Evolutionary conservation across 2,888 invertebrate genomes (phyloP).

Genomic region (Cephus pulcher): DNA sequence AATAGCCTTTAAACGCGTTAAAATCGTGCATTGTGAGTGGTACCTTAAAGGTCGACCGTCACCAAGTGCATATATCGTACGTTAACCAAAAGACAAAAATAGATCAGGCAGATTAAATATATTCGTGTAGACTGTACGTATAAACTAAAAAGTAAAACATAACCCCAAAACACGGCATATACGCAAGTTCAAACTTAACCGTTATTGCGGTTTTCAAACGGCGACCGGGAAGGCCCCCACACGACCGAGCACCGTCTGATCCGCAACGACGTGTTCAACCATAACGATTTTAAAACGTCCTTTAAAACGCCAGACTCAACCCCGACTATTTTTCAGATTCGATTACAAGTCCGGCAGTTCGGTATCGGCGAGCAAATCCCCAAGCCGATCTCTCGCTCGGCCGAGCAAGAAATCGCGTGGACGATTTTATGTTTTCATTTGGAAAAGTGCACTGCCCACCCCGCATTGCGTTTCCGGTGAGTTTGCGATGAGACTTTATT

Average conservation of each 20-base stretch:
- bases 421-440: conserved; percentile 49
- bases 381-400: conserved; percentile 33
- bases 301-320: not conserved
- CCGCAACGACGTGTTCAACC: not conserved
- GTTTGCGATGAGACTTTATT: conserved; percentile 18
- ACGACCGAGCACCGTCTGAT: not conserved
- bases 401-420: conserved; percentile 38
- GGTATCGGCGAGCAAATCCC: not conserved
- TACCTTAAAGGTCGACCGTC: not conserved
- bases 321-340: not conserved
- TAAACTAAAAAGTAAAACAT: not conserved
- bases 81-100: not conserved
- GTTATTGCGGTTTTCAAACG: not conserved
- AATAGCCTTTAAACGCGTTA: conserved; percentile 54
- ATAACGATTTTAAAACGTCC: not conserved
- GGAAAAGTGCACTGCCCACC: conserved; percentile 40
- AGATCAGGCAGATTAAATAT: not conserved
- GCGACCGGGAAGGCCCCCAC: not conserved
- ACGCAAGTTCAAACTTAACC: not conserved
- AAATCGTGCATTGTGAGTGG: conserved; percentile 49
- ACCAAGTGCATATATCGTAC: not conserved
- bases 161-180: not conserved
- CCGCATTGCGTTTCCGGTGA: conserved; percentile 23
- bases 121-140: conserved; percentile 2
- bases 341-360: not conserved